Evolutionary conservation across 1,140 invertebrate species (phyloP).

Genomic region (Thaumatotibia leucotreta): DNA sequence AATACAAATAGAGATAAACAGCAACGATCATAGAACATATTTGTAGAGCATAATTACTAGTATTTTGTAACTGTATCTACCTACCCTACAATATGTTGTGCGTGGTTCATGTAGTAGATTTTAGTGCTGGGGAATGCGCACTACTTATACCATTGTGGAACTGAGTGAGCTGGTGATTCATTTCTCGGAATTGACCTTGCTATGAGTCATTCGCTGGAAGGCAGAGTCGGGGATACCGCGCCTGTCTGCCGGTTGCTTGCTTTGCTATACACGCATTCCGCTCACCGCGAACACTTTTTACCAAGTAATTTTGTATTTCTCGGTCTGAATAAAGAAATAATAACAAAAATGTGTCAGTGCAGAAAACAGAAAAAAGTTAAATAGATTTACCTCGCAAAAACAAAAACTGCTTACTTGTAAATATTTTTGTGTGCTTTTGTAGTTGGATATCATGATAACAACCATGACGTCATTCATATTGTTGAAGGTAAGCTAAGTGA

Average conservation of each 20-base stretch:
- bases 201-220: slow-evolving; percentile 76
- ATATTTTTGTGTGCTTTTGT: slow-evolving; percentile 57
- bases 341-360: slow-evolving; percentile 45
- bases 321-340: slow-evolving; percentile 27
- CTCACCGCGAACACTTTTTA: slow-evolving; percentile 48
- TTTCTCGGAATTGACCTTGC: slow-evolving; percentile 78
- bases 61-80: background rate
- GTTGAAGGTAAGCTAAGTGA: slow-evolving; percentile 60
- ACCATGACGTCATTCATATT: slow-evolving; percentile 76
- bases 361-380: slow-evolving; percentile 44
- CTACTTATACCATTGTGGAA: slow-evolving; percentile 69
- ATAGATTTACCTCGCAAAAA: slow-evolving; percentile 28
- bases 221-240: slow-evolving; percentile 76
- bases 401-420: slow-evolving; percentile 46
- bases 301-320: slow-evolving; percentile 31
- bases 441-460: slow-evolving; percentile 75
- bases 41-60: slow-evolving; percentile 2
- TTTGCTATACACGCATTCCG: slow-evolving; percentile 51
- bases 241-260: slow-evolving; percentile 70
- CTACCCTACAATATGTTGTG: slow-evolving; percentile 13
- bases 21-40: background rate
- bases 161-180: slow-evolving; percentile 74
- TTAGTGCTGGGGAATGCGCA: slow-evolving; percentile 59
- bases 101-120: slow-evolving; percentile 3
- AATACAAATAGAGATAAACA: background rate